Evolutionary conservation across 2,797 vertebrate species (phyloP), one percentile per base, ranked within the genome.

Genomic region (Eptatretus atami): DNA sequence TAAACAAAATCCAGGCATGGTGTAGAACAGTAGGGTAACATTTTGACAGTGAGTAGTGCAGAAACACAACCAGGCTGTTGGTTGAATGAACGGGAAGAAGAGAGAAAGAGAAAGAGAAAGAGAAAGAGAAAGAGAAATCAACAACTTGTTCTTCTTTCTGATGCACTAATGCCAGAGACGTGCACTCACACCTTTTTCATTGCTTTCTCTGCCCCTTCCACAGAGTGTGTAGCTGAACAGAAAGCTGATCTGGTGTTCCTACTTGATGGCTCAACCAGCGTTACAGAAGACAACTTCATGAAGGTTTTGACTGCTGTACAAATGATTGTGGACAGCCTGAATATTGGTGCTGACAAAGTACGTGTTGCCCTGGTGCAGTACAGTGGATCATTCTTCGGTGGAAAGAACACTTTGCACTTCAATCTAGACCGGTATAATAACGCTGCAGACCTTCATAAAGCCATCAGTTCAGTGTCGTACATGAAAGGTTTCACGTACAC

Each of bases 301-400:
- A 79, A 86, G 64, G 82, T 96, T 55, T 80, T 86, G 14, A 85
- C 87, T 69, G 92, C 96, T 66, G 78, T 96, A 12, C 63, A 73
- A 65, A 79, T 69, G 68, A 74, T 84, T 12, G 77, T 94, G 31
- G 72, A 77, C 63, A 80, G 81, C 68, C 78, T 98, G 10, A 74
- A 82, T 1, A 71, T 98, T 1, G 77, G 76, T 15, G 78, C 80
- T 57, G 81, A 77, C 69, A 77, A 80, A 77, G 80, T 86, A 63
- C 78, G 83, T 1, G 72, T 95, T 0, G 82, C 76, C 1, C 67
- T 92, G 9, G 78, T 84, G 25, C 92, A 98, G 71, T 98, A 90
- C 69, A 78, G 82, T 68, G 77, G 79, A 8, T 73, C 53, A 0
- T 72, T 60, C 9, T n/a, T 15, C 9, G 24, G 55, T 11, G 15